Conservation (phyloP, 2,113 vertebrate species). For the Centropristis striata region DNA sequence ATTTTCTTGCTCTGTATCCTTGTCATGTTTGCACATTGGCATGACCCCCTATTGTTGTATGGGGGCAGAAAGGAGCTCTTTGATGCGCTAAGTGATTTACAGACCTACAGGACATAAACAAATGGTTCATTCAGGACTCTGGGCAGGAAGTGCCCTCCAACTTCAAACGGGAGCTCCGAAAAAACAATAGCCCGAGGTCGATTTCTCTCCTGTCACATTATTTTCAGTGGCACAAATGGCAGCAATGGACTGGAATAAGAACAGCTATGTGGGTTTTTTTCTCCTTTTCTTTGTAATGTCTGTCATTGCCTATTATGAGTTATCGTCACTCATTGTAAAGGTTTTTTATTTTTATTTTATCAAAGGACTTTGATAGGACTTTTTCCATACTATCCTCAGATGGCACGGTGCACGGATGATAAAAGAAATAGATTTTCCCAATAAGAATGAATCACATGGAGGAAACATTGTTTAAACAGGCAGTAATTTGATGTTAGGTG, state of each 20-base stretch:
- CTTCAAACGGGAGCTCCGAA: slow-evolving; percentile 81
- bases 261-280: background rate
- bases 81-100: slow-evolving; percentile 88
- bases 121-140: slow-evolving; percentile 79
- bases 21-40: slow-evolving; percentile 81
- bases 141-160: slow-evolving; percentile 83
- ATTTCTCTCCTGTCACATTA: slow-evolving; percentile 64
- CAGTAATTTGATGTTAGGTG: background rate
- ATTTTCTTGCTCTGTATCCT: slow-evolving; percentile 81
- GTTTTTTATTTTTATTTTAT: too few species aligned
- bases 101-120: slow-evolving; percentile 81
- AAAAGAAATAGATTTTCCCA: rapidly evolving
- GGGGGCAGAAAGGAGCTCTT: slow-evolving; percentile 77
- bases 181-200: slow-evolving; percentile 81
- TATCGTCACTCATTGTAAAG: slow-evolving; percentile 13
- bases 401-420: background rate
- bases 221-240: slow-evolving; percentile 62
- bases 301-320: slow-evolving; percentile 19
- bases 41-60: slow-evolving; percentile 80
- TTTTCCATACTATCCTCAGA: too few species aligned
- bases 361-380: too few species aligned
- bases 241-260: slow-evolving; percentile 29
- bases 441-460: background rate
- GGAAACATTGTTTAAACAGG: background rate
- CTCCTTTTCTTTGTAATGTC: background rate